These are phyloP conservation scores for Eupeodes luniger DNA, from an alignment of 2,888 invertebrate genomes.

Conservation along the genomic window DNA sequence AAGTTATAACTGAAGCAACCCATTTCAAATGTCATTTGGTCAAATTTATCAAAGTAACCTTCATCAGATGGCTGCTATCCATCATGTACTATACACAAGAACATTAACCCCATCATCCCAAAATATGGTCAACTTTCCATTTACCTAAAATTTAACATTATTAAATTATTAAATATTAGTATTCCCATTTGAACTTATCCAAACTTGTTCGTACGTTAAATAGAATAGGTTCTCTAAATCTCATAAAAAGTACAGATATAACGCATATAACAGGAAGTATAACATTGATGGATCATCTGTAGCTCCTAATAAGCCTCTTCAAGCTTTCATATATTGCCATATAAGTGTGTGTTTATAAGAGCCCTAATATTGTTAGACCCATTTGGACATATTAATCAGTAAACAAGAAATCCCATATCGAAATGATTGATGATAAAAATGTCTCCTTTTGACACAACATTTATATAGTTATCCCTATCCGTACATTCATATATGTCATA, in stretches of 20 bases:
- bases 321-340: neutral
- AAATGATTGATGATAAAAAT: constrained; percentile 8
- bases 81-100: no score
- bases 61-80: no score
- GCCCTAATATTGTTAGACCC: constrained; percentile 6
- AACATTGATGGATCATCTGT: constrained; percentile 1
- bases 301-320: neutral
- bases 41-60: no score
- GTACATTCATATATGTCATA: neutral
- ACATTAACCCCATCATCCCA: no score
- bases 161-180: no score
- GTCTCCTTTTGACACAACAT: constrained; percentile 11
- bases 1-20: no score
- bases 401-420: neutral
- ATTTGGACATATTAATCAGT: constrained; percentile 4
- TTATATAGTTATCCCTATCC: neutral
- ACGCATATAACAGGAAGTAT: no score
- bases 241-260: no score
- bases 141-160: no score
- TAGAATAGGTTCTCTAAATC: neutral
- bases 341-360: neutral
- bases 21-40: no score
- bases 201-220: neutral
- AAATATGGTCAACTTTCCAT: no score
- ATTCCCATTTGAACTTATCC: no score